These are phyloP conservation scores for Pagrus major DNA, from an alignment of 2,113 vertebrate genomes.

Conservation along the genomic window DNA sequence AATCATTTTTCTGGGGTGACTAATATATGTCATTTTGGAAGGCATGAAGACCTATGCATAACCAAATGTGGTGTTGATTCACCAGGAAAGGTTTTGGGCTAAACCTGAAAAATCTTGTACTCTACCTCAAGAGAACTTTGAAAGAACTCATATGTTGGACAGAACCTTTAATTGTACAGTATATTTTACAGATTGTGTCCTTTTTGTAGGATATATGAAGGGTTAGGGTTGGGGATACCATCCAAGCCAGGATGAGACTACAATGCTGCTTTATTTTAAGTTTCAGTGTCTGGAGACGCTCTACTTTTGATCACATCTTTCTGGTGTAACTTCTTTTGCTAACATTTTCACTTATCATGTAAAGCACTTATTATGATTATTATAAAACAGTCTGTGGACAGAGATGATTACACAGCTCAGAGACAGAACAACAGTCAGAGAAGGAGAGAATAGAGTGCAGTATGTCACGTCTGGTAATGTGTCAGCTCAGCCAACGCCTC, in stretches of 20 bases:
- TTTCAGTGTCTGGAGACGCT: background rate
- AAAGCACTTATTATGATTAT: slow-evolving; percentile 33
- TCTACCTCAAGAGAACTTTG: no score
- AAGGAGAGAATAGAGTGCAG: slow-evolving; percentile 63
- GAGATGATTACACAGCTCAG: slow-evolving; percentile 50
- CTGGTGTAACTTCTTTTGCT: background rate
- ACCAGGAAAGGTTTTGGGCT: background rate
- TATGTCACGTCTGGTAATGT: slow-evolving; percentile 77
- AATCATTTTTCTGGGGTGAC: background rate
- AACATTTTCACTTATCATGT: slow-evolving; percentile 28
- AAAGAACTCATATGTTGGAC: background rate
- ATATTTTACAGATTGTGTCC: background rate
- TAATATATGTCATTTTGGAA: background rate
- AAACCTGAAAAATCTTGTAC: background rate
- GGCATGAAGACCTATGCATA: background rate
- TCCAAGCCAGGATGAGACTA: background rate
- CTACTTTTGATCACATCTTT: background rate
- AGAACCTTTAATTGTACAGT: background rate
- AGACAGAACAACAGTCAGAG: slow-evolving; percentile 68
- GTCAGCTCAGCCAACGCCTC: slow-evolving; percentile 74
- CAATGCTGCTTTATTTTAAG: background rate
- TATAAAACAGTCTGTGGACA: slow-evolving; percentile 48
- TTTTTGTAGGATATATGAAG: background rate
- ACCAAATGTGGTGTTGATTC: background rate
- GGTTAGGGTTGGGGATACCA: background rate